These are phyloP conservation scores for Hormaphis cornu DNA, from an alignment of 1,140 invertebrate genomes.

Conservation along the genomic window DNA sequence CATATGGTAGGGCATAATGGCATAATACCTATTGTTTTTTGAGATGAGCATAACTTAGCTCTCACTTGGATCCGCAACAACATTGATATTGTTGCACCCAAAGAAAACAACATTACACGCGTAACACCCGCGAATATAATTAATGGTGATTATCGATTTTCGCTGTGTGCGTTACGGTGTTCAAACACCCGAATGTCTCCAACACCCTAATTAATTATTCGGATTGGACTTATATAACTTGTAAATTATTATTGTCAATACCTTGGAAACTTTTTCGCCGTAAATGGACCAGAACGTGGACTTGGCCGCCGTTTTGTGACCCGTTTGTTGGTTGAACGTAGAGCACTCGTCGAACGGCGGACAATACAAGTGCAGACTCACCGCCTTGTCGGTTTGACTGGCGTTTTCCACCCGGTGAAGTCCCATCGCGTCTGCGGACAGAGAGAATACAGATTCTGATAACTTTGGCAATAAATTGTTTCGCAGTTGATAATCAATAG, in stretches of 20 bases:
- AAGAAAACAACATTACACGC: too few relatives aligned
- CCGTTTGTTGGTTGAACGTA: constrained; percentile 85
- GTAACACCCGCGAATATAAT: too few relatives aligned
- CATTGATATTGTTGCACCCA: too few relatives aligned
- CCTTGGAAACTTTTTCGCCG: constrained; percentile 52
- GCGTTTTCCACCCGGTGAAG: constrained; percentile 93
- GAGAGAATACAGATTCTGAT: neutral
- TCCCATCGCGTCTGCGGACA: constrained; percentile 71
- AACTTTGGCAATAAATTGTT: neutral
- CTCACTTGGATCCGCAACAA: too few relatives aligned
- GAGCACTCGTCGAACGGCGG: constrained; percentile 84
- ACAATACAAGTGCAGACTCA: constrained; percentile 91
- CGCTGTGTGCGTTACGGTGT: too few relatives aligned
- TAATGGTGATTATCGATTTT: too few relatives aligned
- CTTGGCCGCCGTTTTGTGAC: constrained; percentile 55
- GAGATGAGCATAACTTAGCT: too few relatives aligned
- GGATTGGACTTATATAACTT: too few relatives aligned
- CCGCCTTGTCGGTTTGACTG: constrained; percentile 73
- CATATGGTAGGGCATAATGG: too few relatives aligned
- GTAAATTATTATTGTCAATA: constrained; percentile 31
- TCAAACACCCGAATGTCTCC: too few relatives aligned
- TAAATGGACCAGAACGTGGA: constrained; percentile 89
- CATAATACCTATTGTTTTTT: too few relatives aligned
- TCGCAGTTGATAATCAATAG: neutral
- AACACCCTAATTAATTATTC: too few relatives aligned